Percentiles rank a stretch among this genome's conserved stretches.
phyloP scores from a whole-genome alignment of 2,888 invertebrate species.

The Choreutis nemorana region DNA sequence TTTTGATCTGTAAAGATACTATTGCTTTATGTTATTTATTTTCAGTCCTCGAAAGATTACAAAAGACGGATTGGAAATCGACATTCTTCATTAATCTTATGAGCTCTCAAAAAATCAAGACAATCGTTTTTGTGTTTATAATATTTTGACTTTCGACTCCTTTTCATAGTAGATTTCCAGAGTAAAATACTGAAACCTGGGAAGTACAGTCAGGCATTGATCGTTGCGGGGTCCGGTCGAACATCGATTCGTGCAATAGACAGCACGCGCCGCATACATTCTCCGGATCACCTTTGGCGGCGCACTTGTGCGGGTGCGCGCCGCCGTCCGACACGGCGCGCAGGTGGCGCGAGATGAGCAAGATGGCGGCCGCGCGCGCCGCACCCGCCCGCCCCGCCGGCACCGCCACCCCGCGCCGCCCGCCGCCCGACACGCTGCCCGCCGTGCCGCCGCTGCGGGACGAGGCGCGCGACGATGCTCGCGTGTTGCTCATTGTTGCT shows the following conservation, averaged over 20 bases:
- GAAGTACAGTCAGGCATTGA: too few relatives aligned
- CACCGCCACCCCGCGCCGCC: conserved; percentile 73
- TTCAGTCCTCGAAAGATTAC: too few relatives aligned
- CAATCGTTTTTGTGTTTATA: too few relatives aligned
- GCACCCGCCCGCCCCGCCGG: conserved; percentile 91
- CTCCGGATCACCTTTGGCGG: conserved; percentile 67
- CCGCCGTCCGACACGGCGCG: conserved; percentile 66
- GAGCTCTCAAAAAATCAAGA: too few relatives aligned
- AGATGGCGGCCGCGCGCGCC: conserved; percentile 93
- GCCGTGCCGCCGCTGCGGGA: conserved; percentile 59
- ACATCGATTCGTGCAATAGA: conserved; percentile 54
- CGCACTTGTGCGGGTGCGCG: conserved; percentile 64
- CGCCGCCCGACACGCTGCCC: conserved; percentile 42
- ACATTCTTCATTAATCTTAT: too few relatives aligned
- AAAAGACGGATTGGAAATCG: too few relatives aligned
- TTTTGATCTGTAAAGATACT: too few relatives aligned
- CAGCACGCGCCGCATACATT: conserved; percentile 62
- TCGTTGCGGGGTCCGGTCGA: conserved; percentile 24
- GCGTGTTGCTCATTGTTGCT: conserved; percentile 67
- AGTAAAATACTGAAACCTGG: too few relatives aligned
- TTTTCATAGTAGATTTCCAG: too few relatives aligned
- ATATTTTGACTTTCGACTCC: too few relatives aligned
- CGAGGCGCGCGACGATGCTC: conserved; percentile 54
- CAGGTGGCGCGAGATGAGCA: conserved; percentile 91
- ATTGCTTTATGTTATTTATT: too few relatives aligned